Percentiles rank a stretch among this genome's conserved stretches.
Evolutionary conservation across 2,113 vertebrate genomes (phyloP).

Genomic region (Ammodytes marinus): DNA sequence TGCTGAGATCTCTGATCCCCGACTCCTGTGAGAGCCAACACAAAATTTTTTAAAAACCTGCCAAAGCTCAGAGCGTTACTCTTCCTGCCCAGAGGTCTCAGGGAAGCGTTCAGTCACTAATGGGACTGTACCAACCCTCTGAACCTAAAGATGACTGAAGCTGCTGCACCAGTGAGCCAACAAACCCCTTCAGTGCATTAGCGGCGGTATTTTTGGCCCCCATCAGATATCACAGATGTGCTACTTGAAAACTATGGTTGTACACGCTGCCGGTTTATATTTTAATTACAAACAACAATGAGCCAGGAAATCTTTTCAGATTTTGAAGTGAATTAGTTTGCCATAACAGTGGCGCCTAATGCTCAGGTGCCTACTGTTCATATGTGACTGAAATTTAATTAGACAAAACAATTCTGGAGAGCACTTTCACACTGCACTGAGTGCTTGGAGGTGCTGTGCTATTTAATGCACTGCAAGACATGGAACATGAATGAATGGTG

Average conservation of each 20-base stretch:
- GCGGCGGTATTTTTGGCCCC: not conserved
- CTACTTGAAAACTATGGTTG: not conserved
- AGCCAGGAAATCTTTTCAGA: not conserved
- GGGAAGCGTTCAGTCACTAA: not conserved
- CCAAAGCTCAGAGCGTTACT: not conserved
- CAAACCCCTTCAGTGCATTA: not conserved
- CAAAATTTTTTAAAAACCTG: conserved; percentile 18
- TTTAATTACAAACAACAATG: not conserved
- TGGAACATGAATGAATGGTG: not conserved
- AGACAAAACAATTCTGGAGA: conserved; percentile 25
- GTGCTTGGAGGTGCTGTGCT: not conserved
- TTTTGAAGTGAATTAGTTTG: not conserved
- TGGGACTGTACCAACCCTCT: not conserved
- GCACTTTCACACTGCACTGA: not conserved
- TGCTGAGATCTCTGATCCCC: conserved; percentile 26
- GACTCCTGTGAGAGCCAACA: not conserved
- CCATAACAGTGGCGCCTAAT: not conserved
- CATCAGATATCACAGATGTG: not conserved
- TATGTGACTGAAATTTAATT: conserved; percentile 26
- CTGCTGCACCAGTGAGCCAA: not conserved
- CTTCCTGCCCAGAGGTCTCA: not conserved
- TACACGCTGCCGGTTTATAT: not conserved
- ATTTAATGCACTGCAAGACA: conserved; percentile 10
- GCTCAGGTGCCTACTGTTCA: conserved; percentile 15
- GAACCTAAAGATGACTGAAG: not conserved